phyloP scores from a whole-genome alignment of 2,888 invertebrate species.

The Desoria tigrina region DNA sequence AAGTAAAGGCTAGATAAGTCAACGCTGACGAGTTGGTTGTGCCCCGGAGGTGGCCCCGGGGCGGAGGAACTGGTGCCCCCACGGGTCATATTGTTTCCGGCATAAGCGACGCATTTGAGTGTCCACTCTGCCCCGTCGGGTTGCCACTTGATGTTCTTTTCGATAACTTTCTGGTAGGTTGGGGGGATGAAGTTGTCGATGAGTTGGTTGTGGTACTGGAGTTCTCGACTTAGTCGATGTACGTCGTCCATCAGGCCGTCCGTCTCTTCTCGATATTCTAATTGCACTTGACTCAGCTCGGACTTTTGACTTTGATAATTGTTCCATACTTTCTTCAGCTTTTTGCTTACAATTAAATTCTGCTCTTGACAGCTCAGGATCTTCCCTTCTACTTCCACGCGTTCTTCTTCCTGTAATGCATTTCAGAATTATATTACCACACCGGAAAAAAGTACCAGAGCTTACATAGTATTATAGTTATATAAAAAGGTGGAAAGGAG shows the following conservation, averaged over 20 bases:
- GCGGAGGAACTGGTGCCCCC: neutral
- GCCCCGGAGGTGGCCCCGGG: neutral
- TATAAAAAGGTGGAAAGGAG: too few species aligned
- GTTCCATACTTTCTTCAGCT: slow-evolving; percentile 84
- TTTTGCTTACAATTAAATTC: slow-evolving; percentile 86
- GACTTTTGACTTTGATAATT: slow-evolving; percentile 83
- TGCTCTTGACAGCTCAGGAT: slow-evolving; percentile 95
- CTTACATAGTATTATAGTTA: too few species aligned
- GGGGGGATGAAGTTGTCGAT: slow-evolving; percentile 91
- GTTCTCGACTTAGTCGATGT: slow-evolving; percentile 82
- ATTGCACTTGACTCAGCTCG: slow-evolving; percentile 80
- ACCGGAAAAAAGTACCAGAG: too few species aligned
- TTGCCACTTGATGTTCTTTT: slow-evolving; percentile 92
- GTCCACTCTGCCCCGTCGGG: slow-evolving; percentile 99
- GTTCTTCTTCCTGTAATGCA: slow-evolving; percentile 83
- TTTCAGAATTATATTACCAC: too few species aligned
- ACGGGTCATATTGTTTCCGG: slow-evolving; percentile 91
- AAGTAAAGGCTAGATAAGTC: slow-evolving; percentile 37
- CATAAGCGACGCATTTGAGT: slow-evolving; percentile 94
- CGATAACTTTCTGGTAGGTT: slow-evolving; percentile 88
- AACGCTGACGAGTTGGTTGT: slow-evolving; percentile 22
- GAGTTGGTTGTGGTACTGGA: slow-evolving; percentile 85
- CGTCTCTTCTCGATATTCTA: slow-evolving; percentile 96
- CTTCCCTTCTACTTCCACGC: slow-evolving; percentile 89
- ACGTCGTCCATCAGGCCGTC: slow-evolving; percentile 93